These are phyloP conservation scores for Tetrapedia diversipes DNA, from an alignment of 2,888 invertebrate genomes.

Conservation along the genomic window DNA sequence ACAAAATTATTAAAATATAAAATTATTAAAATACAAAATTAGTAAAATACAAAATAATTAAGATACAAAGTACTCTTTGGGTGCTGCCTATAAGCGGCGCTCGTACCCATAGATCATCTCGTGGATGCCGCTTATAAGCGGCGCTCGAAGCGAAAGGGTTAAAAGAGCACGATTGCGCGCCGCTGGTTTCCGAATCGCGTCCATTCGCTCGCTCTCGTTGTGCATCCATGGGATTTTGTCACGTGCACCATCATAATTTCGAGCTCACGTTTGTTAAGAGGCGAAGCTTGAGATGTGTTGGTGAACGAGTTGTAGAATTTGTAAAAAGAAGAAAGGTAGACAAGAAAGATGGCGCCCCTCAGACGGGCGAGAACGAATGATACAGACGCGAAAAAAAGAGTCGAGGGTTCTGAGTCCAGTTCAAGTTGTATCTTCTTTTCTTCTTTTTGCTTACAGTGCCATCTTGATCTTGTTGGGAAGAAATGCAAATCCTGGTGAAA, in stretches of 20 bases:
- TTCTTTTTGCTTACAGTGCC: not conserved
- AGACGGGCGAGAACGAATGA: conserved; percentile 8
- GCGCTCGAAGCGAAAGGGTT: too few relatives aligned
- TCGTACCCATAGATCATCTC: too few relatives aligned
- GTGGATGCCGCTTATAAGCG: too few relatives aligned
- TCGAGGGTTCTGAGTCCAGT: not conserved
- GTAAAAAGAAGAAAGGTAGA: not conserved
- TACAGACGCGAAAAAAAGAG: not conserved
- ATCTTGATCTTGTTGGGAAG: not conserved
- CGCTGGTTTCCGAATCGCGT: too few relatives aligned
- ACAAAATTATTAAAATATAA: too few relatives aligned
- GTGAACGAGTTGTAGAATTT: not conserved
- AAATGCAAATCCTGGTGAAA: conserved; percentile 23
- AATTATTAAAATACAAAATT: too few relatives aligned
- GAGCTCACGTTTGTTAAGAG: not conserved
- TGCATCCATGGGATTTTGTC: conserved; percentile 8
- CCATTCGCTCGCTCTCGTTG: not conserved
- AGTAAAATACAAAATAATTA: too few relatives aligned
- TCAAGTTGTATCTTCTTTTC: not conserved
- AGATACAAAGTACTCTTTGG: too few relatives aligned
- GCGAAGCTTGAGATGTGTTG: not conserved
- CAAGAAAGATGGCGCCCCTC: not conserved
- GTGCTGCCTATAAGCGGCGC: too few relatives aligned
- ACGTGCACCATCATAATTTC: conserved; percentile 27
- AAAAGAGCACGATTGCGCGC: too few relatives aligned